Percentiles rank a stretch among this genome's conserved stretches.
Evolutionary conservation across 2,797 vertebrate genomes (phyloP).

Genomic region (Prunella strophiata): DNA sequence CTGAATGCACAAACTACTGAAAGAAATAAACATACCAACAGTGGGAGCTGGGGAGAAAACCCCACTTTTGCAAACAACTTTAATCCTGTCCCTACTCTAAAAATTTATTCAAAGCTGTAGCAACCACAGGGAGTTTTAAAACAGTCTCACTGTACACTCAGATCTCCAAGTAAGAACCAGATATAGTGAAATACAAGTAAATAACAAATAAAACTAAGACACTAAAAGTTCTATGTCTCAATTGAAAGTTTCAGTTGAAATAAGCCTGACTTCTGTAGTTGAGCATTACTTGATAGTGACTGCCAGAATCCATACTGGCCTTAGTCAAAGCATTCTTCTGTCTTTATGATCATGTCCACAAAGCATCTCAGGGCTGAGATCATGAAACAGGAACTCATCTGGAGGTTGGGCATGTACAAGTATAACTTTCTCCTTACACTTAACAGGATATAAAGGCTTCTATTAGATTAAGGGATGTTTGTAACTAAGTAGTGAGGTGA

Average conservation of each 20-base stretch:
- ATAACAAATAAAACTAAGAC: neutral
- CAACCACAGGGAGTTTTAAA: neutral
- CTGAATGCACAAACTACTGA: neutral
- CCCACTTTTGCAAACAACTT: neutral
- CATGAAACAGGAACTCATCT: neutral
- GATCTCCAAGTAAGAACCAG: neutral
- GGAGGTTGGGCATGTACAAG: neutral
- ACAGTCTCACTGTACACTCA: neutral
- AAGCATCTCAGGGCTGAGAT: neutral
- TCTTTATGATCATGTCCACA: neutral
- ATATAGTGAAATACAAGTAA: neutral
- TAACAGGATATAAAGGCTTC: neutral
- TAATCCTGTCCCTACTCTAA: neutral
- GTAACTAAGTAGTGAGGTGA: neutral
- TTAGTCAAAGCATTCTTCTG: neutral
- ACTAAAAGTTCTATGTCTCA: neutral
- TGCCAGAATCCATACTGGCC: neutral
- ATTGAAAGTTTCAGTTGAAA: neutral
- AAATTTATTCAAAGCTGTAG: neutral
- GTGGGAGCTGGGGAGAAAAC: neutral
- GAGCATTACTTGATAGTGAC: neutral
- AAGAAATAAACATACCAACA: neutral
- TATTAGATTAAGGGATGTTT: neutral
- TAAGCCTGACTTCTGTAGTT: neutral
- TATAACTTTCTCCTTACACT: neutral